Evolutionary conservation across 2,113 vertebrate genomes (phyloP), one percentile per base, ranked within the genome.

Genomic region (Callipepla squamata): DNA sequence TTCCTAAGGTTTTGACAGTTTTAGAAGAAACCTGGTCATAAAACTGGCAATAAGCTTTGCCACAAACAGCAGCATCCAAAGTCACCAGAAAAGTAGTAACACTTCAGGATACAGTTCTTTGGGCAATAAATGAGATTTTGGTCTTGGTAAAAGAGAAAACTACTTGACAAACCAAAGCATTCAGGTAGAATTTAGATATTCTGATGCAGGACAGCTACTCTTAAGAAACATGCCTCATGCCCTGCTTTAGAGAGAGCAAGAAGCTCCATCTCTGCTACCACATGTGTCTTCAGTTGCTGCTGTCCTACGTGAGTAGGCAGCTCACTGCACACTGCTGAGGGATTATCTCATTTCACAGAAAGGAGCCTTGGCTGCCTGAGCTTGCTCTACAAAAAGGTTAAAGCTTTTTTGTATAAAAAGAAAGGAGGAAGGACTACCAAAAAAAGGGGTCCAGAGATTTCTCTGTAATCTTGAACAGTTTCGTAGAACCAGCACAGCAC

Each of bases 11-110:
- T 94, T 85, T 93, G 94, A 96, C 85, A 92, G 88, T 36, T 36
- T 36, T 36, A 36, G 34, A 36, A 36, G 34, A 36, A 93, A 92
- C 44, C 59, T 75, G 57, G 55, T 5, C 23, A 74, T 75, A 83
- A 93, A 94, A 88, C 44, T 68, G 11, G 32, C n/a, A 82, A 66
- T 42, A 94, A 89, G 55, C 70, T 95, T 95, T 76, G 90, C 79
- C 80, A 69, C 51, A 94, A 92, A 83, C 50, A 93, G 90, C 34
- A 82, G 34, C 30, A 58, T 61, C 15, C 1, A 0, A 85, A 91
- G 57, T 85, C 85, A 81, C 36, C 63, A 67, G 22, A 85, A 36
- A 73, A 51, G 22, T 47, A 84, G 15, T 9, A 61, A 23, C 21
- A 45, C 11, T n/a, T 30, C 14, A 14, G 3, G 11, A 4, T n/a